Percentiles rank a stretch among this genome's conserved stretches.
phyloP scores from a whole-genome alignment of 2,113 vertebrate species.

The Chlamydotis undulata region DNA sequence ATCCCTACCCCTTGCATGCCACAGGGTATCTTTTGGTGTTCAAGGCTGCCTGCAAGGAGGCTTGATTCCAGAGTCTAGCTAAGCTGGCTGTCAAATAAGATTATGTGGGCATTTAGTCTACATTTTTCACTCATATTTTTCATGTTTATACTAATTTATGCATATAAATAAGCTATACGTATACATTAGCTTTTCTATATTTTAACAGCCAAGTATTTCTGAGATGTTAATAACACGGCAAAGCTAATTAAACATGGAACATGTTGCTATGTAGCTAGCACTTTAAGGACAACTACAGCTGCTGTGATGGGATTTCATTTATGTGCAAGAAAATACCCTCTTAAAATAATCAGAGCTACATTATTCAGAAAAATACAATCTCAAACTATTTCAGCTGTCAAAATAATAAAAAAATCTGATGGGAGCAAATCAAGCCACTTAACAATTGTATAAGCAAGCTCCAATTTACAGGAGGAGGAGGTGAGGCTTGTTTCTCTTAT shows the following conservation, averaged over 20 bases:
- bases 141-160: not conserved
- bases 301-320: conserved; percentile 23
- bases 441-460: not conserved
- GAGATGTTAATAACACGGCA: conserved; percentile 19
- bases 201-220: conserved; percentile 5
- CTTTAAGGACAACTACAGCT: conserved; percentile 44
- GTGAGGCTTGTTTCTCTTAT: not conserved
- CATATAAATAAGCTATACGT: conserved; percentile 22
- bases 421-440: conserved; percentile 8
- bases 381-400: conserved; percentile 21
- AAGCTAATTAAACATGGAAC: conserved; percentile 49
- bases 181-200: not conserved
- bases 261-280: conserved; percentile 13
- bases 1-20: not conserved
- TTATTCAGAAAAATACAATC: conserved; percentile 28
- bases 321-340: not conserved
- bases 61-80: not conserved
- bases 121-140: not conserved
- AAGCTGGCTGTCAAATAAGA: not conserved
- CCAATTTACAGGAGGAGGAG: not conserved
- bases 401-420: not conserved
- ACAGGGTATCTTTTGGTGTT: not conserved
- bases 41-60: not conserved
- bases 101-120: not conserved
- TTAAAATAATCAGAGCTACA: conserved; percentile 32